phyloP scores from a whole-genome alignment of 2,888 invertebrate species.

The Drosophila ustulata region DNA sequence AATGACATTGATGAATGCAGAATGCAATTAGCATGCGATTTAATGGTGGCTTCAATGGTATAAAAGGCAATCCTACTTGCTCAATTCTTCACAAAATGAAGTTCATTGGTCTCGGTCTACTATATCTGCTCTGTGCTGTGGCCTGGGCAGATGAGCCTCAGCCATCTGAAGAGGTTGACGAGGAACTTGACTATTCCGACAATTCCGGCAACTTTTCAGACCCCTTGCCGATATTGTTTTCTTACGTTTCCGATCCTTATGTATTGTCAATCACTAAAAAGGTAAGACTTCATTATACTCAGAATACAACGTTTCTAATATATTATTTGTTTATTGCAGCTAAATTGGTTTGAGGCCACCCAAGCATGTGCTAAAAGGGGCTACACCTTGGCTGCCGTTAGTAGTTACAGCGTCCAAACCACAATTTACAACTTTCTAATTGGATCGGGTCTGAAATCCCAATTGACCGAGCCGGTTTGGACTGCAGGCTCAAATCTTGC shows the following conservation, averaged over 20 bases:
- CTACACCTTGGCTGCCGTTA: constrained; percentile 16
- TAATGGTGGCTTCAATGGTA: constrained; percentile 5
- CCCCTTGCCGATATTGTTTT: background rate
- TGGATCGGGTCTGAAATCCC: background rate
- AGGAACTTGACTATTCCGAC: background rate
- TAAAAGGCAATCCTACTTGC: constrained; percentile 28
- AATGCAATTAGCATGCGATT: constrained; percentile 31
- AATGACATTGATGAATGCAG: constrained; percentile 49
- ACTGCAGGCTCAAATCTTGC: constrained; percentile 37
- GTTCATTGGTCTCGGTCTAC: constrained; percentile 21
- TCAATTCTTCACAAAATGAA: constrained; percentile 36
- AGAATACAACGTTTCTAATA: background rate
- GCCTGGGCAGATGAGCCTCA: background rate
- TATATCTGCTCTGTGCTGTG: constrained; percentile 21
- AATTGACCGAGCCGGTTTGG: constrained; percentile 27
- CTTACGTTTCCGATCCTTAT: background rate
- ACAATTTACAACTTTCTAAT: background rate
- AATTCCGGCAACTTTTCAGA: background rate
- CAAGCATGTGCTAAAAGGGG: constrained; percentile 10
- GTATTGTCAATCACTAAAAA: background rate
- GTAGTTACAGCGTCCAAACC: background rate
- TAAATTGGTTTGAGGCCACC: constrained; percentile 30
- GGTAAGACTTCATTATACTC: background rate
- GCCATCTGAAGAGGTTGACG: background rate
- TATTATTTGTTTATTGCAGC: constrained; percentile 3